Conservation (phyloP, 2,797 vertebrate species). For the Poecilia picta region DNA sequence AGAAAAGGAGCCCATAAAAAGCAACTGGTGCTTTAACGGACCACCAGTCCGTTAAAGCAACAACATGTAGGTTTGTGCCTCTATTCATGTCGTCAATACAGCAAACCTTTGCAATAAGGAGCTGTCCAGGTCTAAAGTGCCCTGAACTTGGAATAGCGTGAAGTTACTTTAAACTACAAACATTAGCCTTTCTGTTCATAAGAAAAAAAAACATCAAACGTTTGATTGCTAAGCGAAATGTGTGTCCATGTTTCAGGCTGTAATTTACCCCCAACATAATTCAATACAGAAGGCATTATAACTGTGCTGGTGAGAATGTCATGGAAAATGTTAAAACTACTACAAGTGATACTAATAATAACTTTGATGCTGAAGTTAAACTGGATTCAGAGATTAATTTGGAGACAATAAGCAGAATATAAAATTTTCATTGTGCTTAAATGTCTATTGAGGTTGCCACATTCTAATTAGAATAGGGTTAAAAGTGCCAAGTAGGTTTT, state of each 20-base stretch:
- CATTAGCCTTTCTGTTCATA: neutral
- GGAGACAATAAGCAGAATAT: neutral
- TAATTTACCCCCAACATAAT: neutral
- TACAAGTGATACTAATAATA: neutral
- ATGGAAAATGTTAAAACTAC: neutral
- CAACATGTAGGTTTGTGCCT: neutral
- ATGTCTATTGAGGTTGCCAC: neutral
- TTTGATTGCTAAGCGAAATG: neutral
- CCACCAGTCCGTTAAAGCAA: too few relatives aligned
- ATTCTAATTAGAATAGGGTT: neutral
- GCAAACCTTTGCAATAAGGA: neutral
- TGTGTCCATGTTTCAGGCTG: neutral
- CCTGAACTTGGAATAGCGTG: neutral
- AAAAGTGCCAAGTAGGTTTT: neutral
- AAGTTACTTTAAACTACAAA: neutral
- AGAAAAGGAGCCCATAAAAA: neutral
- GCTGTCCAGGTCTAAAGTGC: neutral
- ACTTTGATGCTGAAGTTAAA: neutral
- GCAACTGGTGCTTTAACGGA: neutral
- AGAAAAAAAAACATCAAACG: neutral
- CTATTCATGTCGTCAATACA: neutral
- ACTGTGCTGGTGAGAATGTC: neutral
- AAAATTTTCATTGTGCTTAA: neutral
- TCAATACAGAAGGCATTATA: neutral
- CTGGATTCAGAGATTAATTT: neutral